Evolutionary conservation across 2,888 invertebrate genomes (phyloP).

Genomic region (Adineta ricciae): DNA sequence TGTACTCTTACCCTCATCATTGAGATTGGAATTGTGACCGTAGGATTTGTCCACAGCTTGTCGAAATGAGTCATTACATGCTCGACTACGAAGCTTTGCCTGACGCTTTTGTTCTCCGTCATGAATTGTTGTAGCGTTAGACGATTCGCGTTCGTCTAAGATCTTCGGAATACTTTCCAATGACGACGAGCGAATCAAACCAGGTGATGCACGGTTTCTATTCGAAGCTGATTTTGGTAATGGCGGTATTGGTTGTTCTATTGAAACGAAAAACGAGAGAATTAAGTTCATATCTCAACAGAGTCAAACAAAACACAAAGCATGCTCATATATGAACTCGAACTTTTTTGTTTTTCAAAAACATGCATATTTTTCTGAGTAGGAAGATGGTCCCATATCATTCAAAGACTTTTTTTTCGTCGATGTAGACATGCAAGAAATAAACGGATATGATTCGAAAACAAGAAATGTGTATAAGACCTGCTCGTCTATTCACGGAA

Average conservation of each 20-base stretch:
- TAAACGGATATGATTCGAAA: not conserved
- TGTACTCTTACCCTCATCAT: not conserved
- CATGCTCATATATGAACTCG: too few species aligned
- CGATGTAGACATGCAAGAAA: not conserved
- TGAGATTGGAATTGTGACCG: not conserved
- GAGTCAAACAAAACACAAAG: too few species aligned
- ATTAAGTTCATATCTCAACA: too few species aligned
- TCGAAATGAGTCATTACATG: constrained; percentile 10
- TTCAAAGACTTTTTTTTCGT: too few species aligned
- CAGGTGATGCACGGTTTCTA: not conserved
- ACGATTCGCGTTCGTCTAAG: not conserved
- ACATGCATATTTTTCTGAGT: too few species aligned
- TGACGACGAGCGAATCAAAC: not conserved
- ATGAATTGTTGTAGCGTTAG: not conserved
- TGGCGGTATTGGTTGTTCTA: not conserved
- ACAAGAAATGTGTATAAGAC: not conserved
- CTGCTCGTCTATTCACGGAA: not conserved
- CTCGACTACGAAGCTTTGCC: not conserved
- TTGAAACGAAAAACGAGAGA: not conserved
- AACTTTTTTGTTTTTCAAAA: too few species aligned
- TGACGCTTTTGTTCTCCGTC: not conserved
- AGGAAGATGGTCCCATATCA: too few species aligned
- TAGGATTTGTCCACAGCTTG: constrained; percentile 1
- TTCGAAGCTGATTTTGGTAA: not conserved
- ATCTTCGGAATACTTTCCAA: not conserved